phyloP scores from a whole-genome alignment of 2,888 invertebrate species.

The Trisateles emortualis region DNA sequence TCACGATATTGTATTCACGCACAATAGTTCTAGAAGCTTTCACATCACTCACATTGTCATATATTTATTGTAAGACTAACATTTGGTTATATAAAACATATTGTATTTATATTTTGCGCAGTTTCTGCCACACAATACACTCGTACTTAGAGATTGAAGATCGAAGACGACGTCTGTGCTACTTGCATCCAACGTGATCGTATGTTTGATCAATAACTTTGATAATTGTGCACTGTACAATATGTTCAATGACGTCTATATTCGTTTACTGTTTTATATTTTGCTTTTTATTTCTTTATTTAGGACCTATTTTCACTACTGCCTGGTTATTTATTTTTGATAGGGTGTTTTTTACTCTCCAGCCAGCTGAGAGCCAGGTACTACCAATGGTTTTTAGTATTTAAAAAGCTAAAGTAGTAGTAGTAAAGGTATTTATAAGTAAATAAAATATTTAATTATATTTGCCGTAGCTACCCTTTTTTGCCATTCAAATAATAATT shows the following conservation, averaged over 20 bases:
- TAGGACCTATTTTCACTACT: constrained; percentile 3
- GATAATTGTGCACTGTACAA: constrained; percentile 73
- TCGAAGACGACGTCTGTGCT: constrained; percentile 74
- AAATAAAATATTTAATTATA: no score
- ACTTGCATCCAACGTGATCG: constrained; percentile 76
- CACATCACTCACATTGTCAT: constrained; percentile 24
- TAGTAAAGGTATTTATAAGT: no score
- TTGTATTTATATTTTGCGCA: constrained; percentile 75
- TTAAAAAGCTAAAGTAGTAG: no score
- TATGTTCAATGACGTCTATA: constrained; percentile 54
- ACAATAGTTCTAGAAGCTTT: constrained; percentile 32
- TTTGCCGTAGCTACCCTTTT: no score
- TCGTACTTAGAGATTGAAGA: constrained; percentile 83
- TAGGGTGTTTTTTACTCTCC: no score
- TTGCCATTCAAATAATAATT: no score
- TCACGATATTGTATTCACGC: constrained; percentile 29
- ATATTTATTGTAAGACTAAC: constrained; percentile 51
- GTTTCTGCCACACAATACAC: constrained; percentile 84
- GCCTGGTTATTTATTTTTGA: no score
- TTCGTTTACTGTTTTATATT: constrained; percentile 18
- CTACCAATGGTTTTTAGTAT: no score
- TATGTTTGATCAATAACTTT: constrained; percentile 70
- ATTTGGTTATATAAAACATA: constrained; percentile 49
- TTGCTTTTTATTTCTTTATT: constrained; percentile 34
- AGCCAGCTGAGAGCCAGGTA: no score